Evolutionary conservation across 2,797 vertebrate species (phyloP), one percentile per base, ranked within the genome.

Genomic region (Sebastes iracundus): DNA sequence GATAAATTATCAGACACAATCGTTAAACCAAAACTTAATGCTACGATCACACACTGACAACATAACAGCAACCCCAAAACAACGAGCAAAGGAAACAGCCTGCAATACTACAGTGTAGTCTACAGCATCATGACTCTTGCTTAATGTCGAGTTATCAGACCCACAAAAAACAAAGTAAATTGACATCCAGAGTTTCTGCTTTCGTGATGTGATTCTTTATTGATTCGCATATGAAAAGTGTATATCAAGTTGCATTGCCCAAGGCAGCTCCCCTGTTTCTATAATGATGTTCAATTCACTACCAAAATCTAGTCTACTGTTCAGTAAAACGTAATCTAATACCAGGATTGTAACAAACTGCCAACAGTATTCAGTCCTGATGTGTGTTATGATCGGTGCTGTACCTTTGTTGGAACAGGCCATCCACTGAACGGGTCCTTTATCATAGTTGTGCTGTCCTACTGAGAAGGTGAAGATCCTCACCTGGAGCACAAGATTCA

Each of bases 391-490:
- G 27, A 46, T 42, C 9, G 18, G 42, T 63, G 25, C 8, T 55
- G 66, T 96, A 98, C 99, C 99, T 98, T 99, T 99, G 90, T 99
- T 99, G 88, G 97, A 95, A 85, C 99, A 99, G 65, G 98, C 99
- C 98, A 99, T 99, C 99, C 98, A 99, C 82, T 99, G 98, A 91
- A 99, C 97, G 67, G 99, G 99, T 90, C 97, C 97, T 88, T 98
- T 98, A 84, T 99, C 99, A 60, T 99, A 99, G 94, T 99, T 99
- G 94, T 99, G 99, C 13, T 99, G 98, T 87, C 99, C 99, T 25
- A 99, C 99, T 70, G 99, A 99, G 93, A 99, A 99, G 0, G 99
- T 99, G 90, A 99, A 99, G 61, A 99, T 97, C 38, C 99, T 97
- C 23, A 99, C 98, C 99, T 99, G 83, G 4, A 74, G 77, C 18